Base-by-base conservation (phyloP, 2,888 invertebrate species). In the Tineola bisselliella region DNA sequence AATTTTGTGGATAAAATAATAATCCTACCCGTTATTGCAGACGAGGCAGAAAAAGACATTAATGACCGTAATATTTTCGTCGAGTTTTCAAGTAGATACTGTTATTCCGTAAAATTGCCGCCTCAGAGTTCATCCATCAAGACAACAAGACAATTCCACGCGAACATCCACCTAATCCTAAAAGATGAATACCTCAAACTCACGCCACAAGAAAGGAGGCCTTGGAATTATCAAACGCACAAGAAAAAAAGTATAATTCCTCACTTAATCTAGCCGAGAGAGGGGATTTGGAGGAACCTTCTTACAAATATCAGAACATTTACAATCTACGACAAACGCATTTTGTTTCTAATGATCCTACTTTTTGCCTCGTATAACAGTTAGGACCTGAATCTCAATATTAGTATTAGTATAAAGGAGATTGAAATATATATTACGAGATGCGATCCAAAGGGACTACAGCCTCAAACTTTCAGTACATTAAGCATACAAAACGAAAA, bases 131-230 rank as follows among this genome's bases (percentile, higher is more conserved):
- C 82, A 82, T 81, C 80, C 80, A 79, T 82, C 83, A 81, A 72
- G 78, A 72, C 58, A 58, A 58, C 33, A 33, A 58, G 58, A 58
- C 77, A 77, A 77, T 77, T 74, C 78, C 78, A 31, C 44, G 52
- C 44, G 60, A 60, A 60, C 81, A 72, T 74, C 76, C 31, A 48
- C 76, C 79, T 84, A 84, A 84, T 82, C 84, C 83, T 73, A 70
- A 58, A 81, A 82, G 81, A 84, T 81, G 84, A 81, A 84, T 84
- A 81, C 81, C 84, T 79, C 77, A 79, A 83, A 83, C 79, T 81
- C 81, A 81, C 75, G 79, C 70, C 58, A 58, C 58, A 58, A 56
- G 58, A 58, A 58, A 58, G 30, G 31, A 33, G 58, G 58, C 31
- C 58, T 58, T 58, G 58, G 58, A 58, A 58, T 58, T 58, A 58